Conservation (phyloP, 2,888 invertebrate species). For the Diaprepes abbreviatus region DNA sequence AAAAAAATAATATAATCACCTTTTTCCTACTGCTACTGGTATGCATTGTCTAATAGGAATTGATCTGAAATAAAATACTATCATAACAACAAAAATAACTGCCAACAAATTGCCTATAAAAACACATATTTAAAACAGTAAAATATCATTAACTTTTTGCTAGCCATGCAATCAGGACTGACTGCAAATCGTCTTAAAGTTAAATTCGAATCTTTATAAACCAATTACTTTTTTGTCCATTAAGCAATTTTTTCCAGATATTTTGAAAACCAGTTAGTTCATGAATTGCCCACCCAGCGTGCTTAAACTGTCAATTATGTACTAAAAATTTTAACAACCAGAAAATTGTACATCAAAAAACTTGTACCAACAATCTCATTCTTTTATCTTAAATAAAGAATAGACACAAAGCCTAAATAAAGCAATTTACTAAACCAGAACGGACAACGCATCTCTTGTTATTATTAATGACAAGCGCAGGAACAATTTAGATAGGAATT, state of each 20-base stretch:
- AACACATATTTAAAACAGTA: too few species aligned
- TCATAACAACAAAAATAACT: too few species aligned
- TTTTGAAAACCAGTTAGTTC: background rate
- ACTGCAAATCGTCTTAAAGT: too few species aligned
- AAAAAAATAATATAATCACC: too few species aligned
- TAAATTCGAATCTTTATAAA: background rate
- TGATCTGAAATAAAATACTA: too few species aligned
- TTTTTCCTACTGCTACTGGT: too few species aligned
- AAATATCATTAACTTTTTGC: too few species aligned
- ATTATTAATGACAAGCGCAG: constrained; percentile 48
- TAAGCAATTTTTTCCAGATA: background rate
- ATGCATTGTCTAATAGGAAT: too few species aligned
- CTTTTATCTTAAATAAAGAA: constrained; percentile 48
- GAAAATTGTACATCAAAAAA: constrained; percentile 48
- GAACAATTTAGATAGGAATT: constrained; percentile 55
- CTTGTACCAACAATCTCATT: constrained; percentile 50
- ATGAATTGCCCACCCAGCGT: constrained; percentile 40
- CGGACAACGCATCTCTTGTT: constrained; percentile 39
- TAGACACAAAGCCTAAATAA: constrained; percentile 29
- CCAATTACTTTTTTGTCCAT: background rate
- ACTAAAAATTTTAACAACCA: constrained; percentile 43
- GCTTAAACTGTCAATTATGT: constrained; percentile 43
- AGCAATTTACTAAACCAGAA: constrained; percentile 32
- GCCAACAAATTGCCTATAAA: too few species aligned
- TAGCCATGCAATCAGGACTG: too few species aligned